A percentile compares a stretch with the other conserved stretches of the same genome.
phyloP scores from a whole-genome alignment of 2,888 invertebrate species.

The Magallana nippona region DNA sequence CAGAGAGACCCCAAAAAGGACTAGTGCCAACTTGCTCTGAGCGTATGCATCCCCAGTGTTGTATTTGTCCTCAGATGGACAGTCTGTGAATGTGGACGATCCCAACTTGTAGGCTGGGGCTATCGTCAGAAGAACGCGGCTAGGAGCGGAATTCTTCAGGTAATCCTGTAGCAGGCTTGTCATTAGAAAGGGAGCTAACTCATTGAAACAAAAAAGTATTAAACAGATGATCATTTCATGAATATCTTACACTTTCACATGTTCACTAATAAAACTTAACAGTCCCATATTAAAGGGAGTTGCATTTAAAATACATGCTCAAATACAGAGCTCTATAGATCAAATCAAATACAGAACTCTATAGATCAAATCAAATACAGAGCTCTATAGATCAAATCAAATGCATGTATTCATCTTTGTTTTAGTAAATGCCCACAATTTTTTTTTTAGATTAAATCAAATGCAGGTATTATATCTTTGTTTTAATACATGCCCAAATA shows the following conservation, averaged over 20 bases:
- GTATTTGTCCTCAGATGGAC: constrained; percentile 71
- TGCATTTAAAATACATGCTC: too few species aligned
- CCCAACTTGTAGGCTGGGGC: constrained; percentile 76
- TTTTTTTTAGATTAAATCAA: background rate
- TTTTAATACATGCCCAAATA: too few species aligned
- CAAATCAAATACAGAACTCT: too few species aligned
- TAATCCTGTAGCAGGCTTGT: constrained; percentile 76
- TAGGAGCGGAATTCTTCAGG: constrained; percentile 69
- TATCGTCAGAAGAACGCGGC: constrained; percentile 76
- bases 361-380: too few species aligned
- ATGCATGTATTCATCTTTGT: too few species aligned
- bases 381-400: too few species aligned
- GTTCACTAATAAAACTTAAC: too few species aligned
- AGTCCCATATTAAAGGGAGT: too few species aligned
- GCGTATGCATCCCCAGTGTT: constrained; percentile 71
- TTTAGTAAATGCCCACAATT: background rate
- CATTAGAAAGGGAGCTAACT: constrained; percentile 76
- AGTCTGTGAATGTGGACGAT: constrained; percentile 70
- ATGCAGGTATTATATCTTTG: too few species aligned
- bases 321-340: too few species aligned
- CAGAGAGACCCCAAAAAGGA: constrained; percentile 66
- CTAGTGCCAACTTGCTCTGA: constrained; percentile 78
- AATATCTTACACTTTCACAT: too few species aligned
- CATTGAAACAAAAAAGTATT: background rate
- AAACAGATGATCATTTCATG: background rate